Evolutionary conservation across 2,113 vertebrate genomes (phyloP).

Genomic region (Poeciliopsis retropinna): DNA sequence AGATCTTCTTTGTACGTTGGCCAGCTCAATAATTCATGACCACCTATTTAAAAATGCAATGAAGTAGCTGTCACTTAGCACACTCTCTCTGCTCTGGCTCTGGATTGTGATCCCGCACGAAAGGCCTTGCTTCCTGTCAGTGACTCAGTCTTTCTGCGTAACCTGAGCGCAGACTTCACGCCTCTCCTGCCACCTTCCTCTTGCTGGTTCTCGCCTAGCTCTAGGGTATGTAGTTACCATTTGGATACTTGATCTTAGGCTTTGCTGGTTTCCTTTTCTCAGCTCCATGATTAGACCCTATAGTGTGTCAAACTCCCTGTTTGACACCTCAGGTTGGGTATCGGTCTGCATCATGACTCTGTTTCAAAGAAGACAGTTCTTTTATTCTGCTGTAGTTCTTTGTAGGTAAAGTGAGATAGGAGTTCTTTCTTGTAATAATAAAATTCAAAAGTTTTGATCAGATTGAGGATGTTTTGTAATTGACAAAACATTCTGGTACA

Average conservation of each 20-base stretch:
- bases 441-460: neutral
- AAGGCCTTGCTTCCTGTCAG: slow-evolving; percentile 66
- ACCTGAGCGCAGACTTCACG: slow-evolving; percentile 66
- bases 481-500: neutral
- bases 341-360: slow-evolving; percentile 29
- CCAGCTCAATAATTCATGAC: slow-evolving; percentile 74
- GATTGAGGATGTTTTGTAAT: neutral
- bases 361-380: slow-evolving; percentile 27
- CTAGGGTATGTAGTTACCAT: slow-evolving; percentile 74
- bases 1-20: slow-evolving; percentile 66
- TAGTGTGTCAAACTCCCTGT: slow-evolving; percentile 67
- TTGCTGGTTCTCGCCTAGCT: slow-evolving; percentile 55
- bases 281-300: slow-evolving; percentile 63
- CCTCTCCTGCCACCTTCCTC: slow-evolving; percentile 66
- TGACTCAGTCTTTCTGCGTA: slow-evolving; percentile 86
- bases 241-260: slow-evolving; percentile 56
- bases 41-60: slow-evolving; percentile 78
- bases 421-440: neutral
- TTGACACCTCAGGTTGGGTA: slow-evolving; percentile 73
- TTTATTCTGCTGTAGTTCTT: slow-evolving; percentile 16
- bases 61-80: slow-evolving; percentile 76
- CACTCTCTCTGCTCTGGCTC: slow-evolving; percentile 76
- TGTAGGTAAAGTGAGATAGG: neutral
- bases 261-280: slow-evolving; percentile 77
- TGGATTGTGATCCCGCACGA: slow-evolving; percentile 56